Evolutionary conservation across 2,888 invertebrate genomes (phyloP), one percentile per base, ranked within the genome.

Genomic region (Prionchulus punctatus): DNA sequence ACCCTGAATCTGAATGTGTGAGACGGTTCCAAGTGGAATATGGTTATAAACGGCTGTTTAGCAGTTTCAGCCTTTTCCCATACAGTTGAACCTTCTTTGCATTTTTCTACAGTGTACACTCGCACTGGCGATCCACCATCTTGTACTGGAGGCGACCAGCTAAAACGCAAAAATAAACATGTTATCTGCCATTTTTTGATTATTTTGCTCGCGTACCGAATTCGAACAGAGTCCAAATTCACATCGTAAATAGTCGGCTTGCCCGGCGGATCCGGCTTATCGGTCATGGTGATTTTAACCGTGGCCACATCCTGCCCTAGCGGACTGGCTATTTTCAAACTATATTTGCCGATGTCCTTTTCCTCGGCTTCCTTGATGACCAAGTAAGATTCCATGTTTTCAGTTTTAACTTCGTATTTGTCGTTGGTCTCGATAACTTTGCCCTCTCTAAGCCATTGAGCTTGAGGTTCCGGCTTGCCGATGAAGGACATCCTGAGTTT

Each of bases 121-220:
- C 87, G 86, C 62, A 90, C 84, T 70, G 87, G 85, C 68, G 90
- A 89, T 27, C 92, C 92, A 2, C 91, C 92, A 68, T 92, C 91
- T 69, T 91, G 87, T 18, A 80, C 79, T 0, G 91, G 90, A 3
- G 84, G 80, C 43, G 80, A 79, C 94, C 94, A 94, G 21, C 50
- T 45, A 45, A 23, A 45, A 23, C n/a, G n/a, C n/a, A n/a, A n/a
- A n/a, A n/a, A n/a, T n/a, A n/a, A n/a, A n/a, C n/a, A n/a, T n/a
- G n/a, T n/a, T n/a, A n/a, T n/a, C n/a, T n/a, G n/a, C n/a, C n/a
- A n/a, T n/a, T n/a, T n/a, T n/a, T n/a, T n/a, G n/a, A n/a, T n/a
- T n/a, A n/a, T n/a, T n/a, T n/a, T n/a, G n/a, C n/a, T n/a, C n/a
- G n/a, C n/a, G n/a, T n/a, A n/a, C 7, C 36, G 80, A 25, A 94